phyloP scores from a whole-genome alignment of 35 echinoderm and acorn worm species.

The Patiria miniata region DNA sequence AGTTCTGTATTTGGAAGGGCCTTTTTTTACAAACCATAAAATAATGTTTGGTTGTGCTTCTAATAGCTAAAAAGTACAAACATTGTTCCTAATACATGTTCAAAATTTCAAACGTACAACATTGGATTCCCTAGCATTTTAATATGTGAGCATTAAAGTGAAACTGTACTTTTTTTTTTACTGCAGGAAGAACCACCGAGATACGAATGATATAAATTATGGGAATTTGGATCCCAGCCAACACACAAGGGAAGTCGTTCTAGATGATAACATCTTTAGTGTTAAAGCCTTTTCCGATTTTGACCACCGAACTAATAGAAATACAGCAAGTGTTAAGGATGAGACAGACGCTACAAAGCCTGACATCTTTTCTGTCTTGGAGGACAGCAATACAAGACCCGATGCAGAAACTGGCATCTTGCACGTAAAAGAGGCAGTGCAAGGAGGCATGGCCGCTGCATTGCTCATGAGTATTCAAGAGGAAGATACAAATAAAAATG shows the following conservation, averaged over 20 bases:
- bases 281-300: background rate
- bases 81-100: no score
- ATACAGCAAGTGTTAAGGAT: background rate
- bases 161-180: background rate
- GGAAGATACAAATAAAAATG: no score
- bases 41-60: no score
- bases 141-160: no score
- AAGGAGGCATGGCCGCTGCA: no score
- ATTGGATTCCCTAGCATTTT: no score
- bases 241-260: background rate
- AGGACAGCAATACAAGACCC: background rate
- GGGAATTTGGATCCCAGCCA: background rate
- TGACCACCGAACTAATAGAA: background rate
- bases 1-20: no score
- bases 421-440: background rate
- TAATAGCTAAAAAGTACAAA: no score
- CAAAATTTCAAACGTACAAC: no score
- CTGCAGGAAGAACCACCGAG: slow-evolving; percentile 21
- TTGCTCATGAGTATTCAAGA: no score
- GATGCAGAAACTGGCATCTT: background rate
- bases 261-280: background rate
- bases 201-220: background rate
- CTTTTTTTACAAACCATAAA: no score
- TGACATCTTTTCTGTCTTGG: no score
- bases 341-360: background rate